Evolutionary conservation across 2,797 vertebrate species (phyloP).

Genomic region (Chaenodraco wilsoni): DNA sequence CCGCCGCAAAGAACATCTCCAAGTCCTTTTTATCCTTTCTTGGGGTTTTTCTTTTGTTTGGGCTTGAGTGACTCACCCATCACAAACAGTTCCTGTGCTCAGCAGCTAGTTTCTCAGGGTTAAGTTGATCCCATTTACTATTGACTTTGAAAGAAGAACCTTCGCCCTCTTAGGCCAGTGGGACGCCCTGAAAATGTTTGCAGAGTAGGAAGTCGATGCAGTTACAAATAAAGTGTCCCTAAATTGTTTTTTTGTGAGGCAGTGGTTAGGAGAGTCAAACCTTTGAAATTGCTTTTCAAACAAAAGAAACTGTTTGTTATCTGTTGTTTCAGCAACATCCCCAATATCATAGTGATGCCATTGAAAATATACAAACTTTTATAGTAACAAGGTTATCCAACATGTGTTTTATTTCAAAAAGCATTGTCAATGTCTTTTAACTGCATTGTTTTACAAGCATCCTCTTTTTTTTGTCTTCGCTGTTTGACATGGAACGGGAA

Average conservation of each 20-base stretch:
- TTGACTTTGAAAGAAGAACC: constrained; percentile 51
- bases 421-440: background rate
- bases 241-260: constrained; percentile 38
- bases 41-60: constrained; percentile 62
- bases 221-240: constrained; percentile 25
- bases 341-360: background rate
- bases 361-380: background rate
- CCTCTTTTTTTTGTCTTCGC: background rate
- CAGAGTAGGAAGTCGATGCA: background rate
- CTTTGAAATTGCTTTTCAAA: constrained; percentile 48
- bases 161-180: constrained; percentile 26
- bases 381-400: constrained; percentile 1
- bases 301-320: constrained; percentile 11
- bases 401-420: background rate
- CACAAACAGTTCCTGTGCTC: constrained; percentile 52
- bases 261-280: constrained; percentile 11
- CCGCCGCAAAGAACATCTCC: constrained; percentile 54
- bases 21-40: constrained; percentile 57
- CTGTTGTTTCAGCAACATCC: constrained; percentile 1
- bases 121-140: constrained; percentile 58
- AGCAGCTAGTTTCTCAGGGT: constrained; percentile 65
- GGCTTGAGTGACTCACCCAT: constrained; percentile 57
- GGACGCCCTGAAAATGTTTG: constrained; percentile 39
- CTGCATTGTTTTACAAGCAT: background rate
- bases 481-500: background rate